These are phyloP conservation scores for Procambarus virginalis DNA, from an alignment of 1,140 invertebrate species.

Conservation along the genomic window DNA sequence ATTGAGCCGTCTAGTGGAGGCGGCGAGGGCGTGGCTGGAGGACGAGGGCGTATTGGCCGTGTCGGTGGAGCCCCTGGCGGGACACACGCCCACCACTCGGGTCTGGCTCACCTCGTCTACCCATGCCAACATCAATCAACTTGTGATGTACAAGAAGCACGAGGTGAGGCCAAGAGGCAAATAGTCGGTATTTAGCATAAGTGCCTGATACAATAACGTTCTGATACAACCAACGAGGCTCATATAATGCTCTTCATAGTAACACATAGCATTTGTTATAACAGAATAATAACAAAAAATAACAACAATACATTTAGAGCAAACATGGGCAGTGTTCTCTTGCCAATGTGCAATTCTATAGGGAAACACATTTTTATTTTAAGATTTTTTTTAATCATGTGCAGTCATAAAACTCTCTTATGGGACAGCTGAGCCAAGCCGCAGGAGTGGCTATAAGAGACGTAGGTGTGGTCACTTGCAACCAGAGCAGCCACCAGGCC, in stretches of 20 bases:
- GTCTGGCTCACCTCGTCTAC: background rate
- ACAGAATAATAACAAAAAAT: too few species aligned
- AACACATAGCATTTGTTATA: too few species aligned
- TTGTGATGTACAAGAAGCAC: constrained; percentile 7
- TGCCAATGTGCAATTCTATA: background rate
- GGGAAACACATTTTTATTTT: background rate
- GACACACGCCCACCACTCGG: background rate
- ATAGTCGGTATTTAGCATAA: too few species aligned
- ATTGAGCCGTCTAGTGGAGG: constrained; percentile 5
- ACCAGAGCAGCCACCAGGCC: background rate
- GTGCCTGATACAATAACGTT: too few species aligned
- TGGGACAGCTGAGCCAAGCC: constrained; percentile 12
- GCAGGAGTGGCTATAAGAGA: constrained; percentile 4
- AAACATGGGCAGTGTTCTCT: too few species aligned
- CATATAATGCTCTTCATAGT: too few species aligned
- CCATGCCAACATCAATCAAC: background rate
- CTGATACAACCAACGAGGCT: too few species aligned
- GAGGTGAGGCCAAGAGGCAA: background rate
- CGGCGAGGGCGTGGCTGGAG: background rate
- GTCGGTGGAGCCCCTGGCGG: constrained; percentile 10
- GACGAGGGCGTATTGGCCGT: background rate
- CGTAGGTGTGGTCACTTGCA: constrained; percentile 20
- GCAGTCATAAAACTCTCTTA: too few species aligned
- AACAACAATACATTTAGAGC: too few species aligned
- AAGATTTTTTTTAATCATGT: background rate